Base-by-base conservation (phyloP, 2,797 vertebrate genomes). In the Rhynchotus rufescens region DNA sequence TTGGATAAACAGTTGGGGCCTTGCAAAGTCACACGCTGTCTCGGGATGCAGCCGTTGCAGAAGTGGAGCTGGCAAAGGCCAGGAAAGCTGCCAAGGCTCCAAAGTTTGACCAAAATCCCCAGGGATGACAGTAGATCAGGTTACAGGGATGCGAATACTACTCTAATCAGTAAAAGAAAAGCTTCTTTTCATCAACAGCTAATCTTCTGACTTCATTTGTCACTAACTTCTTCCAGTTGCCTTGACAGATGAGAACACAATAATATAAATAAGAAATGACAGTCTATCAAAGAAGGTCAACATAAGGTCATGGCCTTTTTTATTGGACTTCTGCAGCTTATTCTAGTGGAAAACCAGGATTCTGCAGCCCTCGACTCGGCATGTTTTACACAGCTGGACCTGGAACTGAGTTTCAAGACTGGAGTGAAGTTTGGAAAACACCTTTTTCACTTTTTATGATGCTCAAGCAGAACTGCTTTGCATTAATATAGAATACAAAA, bases 201-300 rank as follows among this genome's bases (percentile, higher is more conserved):
- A 88, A 96, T 94, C 80, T 56, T 5, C 93, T 69, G 68, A 87
- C 59, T 88, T 89, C 34, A 54, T 42, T 84, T 57, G 45, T 81
- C 73, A 86, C 88, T 45, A 23, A 52, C 66, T 93, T 89, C 60
- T 36, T 68, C 71, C 87, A 72, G 67, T 66, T 83, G 65, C 69
- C 78, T 78, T 91, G 86, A 89, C 88, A 93, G 89, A 90, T 47
- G 80, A 96, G 87, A 96, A 75, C 57, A 71, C 81, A 84, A 68
- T 60, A 61, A 91, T 26, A 81, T 47, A 96, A 94, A 93, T 91
- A 88, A 89, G 94, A 94, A 95, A 94, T 76, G 94, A 92, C 94
- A 95, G 80, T 84, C 90, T 89, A 94, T 79, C 84, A 80, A 91
- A 90, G 92, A 79, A 92, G 95, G 88, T 94, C 94, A 95, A 92